Conservation (phyloP, 2,888 invertebrate species). For the Neoascia interrupta region DNA sequence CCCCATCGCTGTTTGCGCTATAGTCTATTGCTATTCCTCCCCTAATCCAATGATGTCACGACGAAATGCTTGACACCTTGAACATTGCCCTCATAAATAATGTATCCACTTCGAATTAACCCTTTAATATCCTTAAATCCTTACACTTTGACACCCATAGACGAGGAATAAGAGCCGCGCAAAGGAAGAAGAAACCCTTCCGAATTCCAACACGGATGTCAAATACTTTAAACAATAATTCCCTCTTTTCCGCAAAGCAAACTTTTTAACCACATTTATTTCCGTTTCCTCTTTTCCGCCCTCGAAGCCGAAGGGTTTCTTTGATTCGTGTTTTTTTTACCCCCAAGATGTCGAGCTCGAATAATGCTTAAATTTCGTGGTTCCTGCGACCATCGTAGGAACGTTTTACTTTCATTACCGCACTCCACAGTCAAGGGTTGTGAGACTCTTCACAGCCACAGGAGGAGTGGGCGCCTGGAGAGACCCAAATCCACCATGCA, state of each 20-base stretch:
- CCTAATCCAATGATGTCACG: neutral
- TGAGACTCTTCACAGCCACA: constrained; percentile 4
- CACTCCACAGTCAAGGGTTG: neutral
- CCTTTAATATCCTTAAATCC: constrained; percentile 44
- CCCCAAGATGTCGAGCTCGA: neutral
- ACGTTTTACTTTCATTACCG: constrained; percentile 21
- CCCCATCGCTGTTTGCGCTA: too few relatives aligned
- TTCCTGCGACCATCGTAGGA: neutral
- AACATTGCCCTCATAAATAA: constrained; percentile 6
- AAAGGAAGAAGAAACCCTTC: constrained; percentile 8
- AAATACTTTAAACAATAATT: constrained; percentile 47
- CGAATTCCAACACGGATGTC: constrained; percentile 39
- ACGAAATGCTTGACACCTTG: neutral
- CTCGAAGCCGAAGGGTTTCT: too few relatives aligned
- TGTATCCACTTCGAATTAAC: constrained; percentile 30
- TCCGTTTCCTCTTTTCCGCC: constrained; percentile 11
- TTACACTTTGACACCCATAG: constrained; percentile 38
- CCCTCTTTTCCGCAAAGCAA: constrained; percentile 23
- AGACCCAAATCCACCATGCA: constrained; percentile 21
- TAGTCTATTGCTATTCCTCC: neutral
- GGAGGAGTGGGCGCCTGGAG: neutral
- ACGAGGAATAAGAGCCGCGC: too few relatives aligned
- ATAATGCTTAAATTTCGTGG: neutral
- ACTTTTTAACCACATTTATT: constrained; percentile 48
- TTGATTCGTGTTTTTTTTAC: neutral